These are phyloP conservation scores for Agrochola lychnidis DNA, from an alignment of 2,888 invertebrate species.

Conservation along the genomic window DNA sequence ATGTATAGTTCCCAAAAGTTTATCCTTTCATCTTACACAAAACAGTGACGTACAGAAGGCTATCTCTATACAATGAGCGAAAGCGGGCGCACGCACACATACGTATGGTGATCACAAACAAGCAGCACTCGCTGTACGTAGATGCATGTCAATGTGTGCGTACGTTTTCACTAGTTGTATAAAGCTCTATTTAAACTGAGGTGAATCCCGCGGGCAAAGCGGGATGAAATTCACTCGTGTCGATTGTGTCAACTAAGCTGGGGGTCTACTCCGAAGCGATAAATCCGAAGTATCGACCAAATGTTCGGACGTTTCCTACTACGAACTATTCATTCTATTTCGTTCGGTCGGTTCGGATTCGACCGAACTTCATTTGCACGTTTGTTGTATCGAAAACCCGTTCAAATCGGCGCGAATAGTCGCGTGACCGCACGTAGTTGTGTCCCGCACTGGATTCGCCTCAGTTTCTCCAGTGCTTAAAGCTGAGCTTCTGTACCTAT, in stretches of 20 bases:
- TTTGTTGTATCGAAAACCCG: too few relatives aligned
- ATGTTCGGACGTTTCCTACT: too few relatives aligned
- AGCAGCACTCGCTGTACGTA: neutral
- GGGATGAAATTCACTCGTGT: neutral
- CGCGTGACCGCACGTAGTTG: neutral
- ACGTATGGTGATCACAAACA: neutral
- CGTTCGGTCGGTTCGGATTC: too few relatives aligned
- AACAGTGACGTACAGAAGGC: neutral
- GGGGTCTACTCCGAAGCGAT: neutral
- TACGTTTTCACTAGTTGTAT: neutral
- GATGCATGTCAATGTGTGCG: neutral
- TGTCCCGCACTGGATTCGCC: neutral
- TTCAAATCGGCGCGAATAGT: neutral
- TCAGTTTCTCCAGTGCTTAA: neutral
- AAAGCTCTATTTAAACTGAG: neutral
- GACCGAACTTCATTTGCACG: too few relatives aligned
- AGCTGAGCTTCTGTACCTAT: conserved; percentile 2
- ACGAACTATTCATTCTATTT: too few relatives aligned
- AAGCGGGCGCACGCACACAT: neutral
- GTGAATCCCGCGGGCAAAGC: neutral
- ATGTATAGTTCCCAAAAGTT: conserved; percentile 52
- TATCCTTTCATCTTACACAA: conserved; percentile 40
- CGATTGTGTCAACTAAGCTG: neutral
- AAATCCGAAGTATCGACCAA: too few relatives aligned
- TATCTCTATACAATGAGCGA: neutral